These are phyloP conservation scores for Drosophila repleta DNA, from an alignment of 1,140 invertebrate genomes.

Conservation along the genomic window DNA sequence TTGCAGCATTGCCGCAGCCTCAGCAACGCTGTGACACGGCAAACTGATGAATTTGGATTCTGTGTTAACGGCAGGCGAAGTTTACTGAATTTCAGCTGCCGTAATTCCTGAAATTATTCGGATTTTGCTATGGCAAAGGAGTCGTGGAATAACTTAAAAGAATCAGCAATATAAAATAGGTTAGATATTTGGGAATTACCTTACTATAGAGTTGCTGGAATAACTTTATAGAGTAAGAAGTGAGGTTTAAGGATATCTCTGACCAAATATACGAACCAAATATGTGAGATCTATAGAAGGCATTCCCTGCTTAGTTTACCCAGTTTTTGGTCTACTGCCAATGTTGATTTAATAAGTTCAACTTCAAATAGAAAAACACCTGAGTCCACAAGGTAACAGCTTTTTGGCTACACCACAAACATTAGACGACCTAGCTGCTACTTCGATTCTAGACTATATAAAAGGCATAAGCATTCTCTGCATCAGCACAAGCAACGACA, in stretches of 20 bases:
- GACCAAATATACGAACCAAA: no score
- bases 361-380: background rate
- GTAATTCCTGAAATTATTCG: background rate
- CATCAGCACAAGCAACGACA: background rate
- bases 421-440: background rate
- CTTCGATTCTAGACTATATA: background rate
- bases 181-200: no score
- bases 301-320: no score
- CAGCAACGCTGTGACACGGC: background rate
- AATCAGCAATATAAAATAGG: no score
- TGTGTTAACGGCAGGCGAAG: background rate
- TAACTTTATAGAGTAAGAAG: no score
- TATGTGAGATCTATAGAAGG: no score
- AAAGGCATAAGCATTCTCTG: background rate
- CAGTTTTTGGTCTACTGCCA: no score
- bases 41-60: background rate
- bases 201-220: no score
- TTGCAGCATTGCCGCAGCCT: background rate
- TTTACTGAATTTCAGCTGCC: background rate
- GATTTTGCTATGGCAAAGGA: background rate
- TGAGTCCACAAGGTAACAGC: conserved; percentile 10
- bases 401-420: background rate
- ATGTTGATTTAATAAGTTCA: background rate
- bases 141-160: no score
- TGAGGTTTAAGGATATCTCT: no score